phyloP scores from a whole-genome alignment of 2,888 invertebrate species.

The Pollenia angustigena region DNA sequence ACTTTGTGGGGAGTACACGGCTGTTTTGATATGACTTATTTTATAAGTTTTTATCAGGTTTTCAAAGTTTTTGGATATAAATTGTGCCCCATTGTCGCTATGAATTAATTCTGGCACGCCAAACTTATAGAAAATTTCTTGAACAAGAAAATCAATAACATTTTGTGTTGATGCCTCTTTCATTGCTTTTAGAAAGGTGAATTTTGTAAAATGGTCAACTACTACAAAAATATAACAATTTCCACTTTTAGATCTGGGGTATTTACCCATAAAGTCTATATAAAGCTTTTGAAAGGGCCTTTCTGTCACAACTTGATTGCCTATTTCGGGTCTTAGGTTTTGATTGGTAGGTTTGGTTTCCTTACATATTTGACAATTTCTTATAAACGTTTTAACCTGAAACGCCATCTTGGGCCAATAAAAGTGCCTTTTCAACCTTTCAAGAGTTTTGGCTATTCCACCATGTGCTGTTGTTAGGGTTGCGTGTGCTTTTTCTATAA shows the following conservation, averaged over 20 bases:
- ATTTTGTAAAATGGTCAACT: neutral
- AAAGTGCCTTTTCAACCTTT: neutral
- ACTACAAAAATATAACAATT: neutral
- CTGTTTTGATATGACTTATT: neutral
- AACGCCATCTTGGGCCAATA: neutral
- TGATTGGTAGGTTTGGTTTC: neutral
- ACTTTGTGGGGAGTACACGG: constrained; percentile 1
- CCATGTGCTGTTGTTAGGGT: neutral
- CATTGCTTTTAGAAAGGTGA: neutral
- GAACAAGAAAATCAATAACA: neutral
- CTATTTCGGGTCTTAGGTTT: neutral
- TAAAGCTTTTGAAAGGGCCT: neutral
- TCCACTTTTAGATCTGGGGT: neutral
- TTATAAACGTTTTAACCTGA: neutral
- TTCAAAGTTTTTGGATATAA: neutral
- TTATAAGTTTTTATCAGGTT: constrained; percentile 3
- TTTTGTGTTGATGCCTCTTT: neutral
- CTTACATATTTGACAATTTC: no score
- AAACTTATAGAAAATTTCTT: neutral
- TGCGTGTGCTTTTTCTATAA: no score
- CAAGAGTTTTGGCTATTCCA: neutral
- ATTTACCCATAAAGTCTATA: neutral
- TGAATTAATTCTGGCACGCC: neutral
- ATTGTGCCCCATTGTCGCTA: neutral
- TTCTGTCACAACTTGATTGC: neutral